Percentiles rank a stretch among this genome's conserved stretches.
phyloP scores from a whole-genome alignment of 2,888 invertebrate genomes.

The Chrysina gloriosa region DNA sequence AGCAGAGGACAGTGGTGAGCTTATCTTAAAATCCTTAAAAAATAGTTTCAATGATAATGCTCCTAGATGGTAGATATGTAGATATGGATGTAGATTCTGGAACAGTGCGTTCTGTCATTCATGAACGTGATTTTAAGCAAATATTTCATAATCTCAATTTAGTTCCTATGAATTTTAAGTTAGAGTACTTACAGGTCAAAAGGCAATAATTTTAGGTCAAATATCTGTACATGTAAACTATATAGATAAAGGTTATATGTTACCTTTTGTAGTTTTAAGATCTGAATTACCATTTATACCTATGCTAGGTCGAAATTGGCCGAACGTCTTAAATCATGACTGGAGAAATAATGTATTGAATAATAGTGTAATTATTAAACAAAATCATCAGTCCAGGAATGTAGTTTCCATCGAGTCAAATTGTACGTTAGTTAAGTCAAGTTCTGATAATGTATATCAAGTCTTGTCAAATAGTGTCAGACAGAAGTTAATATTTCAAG shows the following conservation, averaged over 20 bases:
- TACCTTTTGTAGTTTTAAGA: constrained; percentile 37
- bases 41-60: too few relatives aligned
- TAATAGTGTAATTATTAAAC: neutral
- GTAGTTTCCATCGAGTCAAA: too few relatives aligned
- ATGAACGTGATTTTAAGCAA: too few relatives aligned
- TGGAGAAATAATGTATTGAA: constrained; percentile 19
- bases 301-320: constrained; percentile 43
- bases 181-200: constrained; percentile 23
- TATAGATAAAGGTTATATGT: constrained; percentile 14
- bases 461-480: neutral
- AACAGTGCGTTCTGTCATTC: too few relatives aligned
- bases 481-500: neutral
- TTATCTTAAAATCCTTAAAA: too few relatives aligned
- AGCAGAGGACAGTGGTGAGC: too few relatives aligned
- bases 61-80: too few relatives aligned
- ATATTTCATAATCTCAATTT: too few relatives aligned
- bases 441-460: neutral
- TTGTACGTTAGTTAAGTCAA: neutral
- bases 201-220: constrained; percentile 26
- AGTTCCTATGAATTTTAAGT: too few relatives aligned
- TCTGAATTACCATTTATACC: constrained; percentile 28
- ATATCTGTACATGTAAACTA: constrained; percentile 27
- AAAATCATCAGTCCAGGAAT: too few relatives aligned
- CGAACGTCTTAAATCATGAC: constrained; percentile 34
- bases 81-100: too few relatives aligned